Evolutionary conservation across 2,888 invertebrate species (phyloP), one percentile per base, ranked within the genome.

Genomic region (Pseudeuparius sepicola): DNA sequence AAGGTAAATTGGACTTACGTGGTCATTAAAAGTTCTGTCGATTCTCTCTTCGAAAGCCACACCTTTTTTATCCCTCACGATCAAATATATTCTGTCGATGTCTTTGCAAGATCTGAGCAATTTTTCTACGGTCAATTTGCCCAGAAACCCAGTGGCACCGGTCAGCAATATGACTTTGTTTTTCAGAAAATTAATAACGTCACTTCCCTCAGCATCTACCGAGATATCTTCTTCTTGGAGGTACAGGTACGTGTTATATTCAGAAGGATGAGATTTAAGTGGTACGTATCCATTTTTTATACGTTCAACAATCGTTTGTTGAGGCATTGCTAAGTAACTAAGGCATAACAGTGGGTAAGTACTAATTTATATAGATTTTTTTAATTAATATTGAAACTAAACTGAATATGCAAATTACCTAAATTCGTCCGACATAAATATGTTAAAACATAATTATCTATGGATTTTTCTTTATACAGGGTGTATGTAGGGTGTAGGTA

Each of bases 21-120:
- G 65, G 43, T 72, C 68, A 28, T 70, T 68, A 37, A 73, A 69
- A 39, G 75, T 65, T 34, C 74, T 72, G 17, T 71, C 66, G 10
- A 56, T 42, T 24, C 56, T 43, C 2, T 39, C 34, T 13, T 46
- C 28, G 14, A 44, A 34, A 13, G 43, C 39, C 17, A 50, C 49
- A 4, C 55, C 55, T 12, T 50, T 53, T 37, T 57, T 57, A 6
- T 45, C 40, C 5, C 58, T 38, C 3, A 54, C 42, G 20, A 58
- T 30, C 11, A 58, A 26, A 32, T 51, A 56, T 14, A 57, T 39
- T 9, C 41, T 50, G 7, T 49, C 47, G 4, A 54, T 30, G 20
- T 51, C 46, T 68, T 51, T 64, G 32, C 53, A 55, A 1, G 42
- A 41, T 4, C 44, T 40, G 4, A 55, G 35, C n/a, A n/a, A n/a